phyloP scores from a whole-genome alignment of 2,888 invertebrate genomes.

The Mythimna vitellina region DNA sequence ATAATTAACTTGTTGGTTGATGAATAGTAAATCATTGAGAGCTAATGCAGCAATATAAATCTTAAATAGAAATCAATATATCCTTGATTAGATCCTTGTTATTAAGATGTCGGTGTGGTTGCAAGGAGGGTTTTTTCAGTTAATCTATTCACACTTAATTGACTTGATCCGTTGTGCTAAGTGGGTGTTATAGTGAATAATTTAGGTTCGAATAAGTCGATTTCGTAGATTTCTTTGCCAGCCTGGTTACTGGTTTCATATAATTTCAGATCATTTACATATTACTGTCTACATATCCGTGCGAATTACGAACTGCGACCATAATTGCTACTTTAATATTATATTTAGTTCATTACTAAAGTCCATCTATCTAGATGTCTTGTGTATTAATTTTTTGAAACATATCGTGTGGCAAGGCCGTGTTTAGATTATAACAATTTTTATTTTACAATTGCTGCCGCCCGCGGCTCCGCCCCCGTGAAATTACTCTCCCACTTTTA shows the following conservation, averaged over 20 bases:
- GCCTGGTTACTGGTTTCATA: neutral
- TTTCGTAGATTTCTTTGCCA: constrained; percentile 35
- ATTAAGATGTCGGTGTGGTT: constrained; percentile 19
- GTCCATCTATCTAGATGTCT: neutral
- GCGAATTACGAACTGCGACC: neutral
- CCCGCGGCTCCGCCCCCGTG: no score
- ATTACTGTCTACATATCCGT: neutral
- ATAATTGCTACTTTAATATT: neutral
- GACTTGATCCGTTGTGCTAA: constrained; percentile 26
- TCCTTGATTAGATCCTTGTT: constrained; percentile 25
- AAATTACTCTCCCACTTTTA: no score
- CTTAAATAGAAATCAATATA: constrained; percentile 38
- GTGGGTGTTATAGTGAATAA: constrained; percentile 14
- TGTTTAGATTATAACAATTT: neutral
- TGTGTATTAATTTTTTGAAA: neutral
- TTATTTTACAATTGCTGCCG: neutral
- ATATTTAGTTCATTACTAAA: neutral
- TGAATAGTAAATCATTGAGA: constrained; percentile 23
- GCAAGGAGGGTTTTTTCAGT: constrained; percentile 5
- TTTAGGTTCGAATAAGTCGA: constrained; percentile 12
- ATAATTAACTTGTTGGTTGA: constrained; percentile 31
- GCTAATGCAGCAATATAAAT: constrained; percentile 20
- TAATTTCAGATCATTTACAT: neutral
- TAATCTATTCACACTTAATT: constrained; percentile 24
- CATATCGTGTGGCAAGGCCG: neutral